Base-by-base conservation (phyloP, 2,888 invertebrate genomes). In the Hirtodrosophila histrioides region DNA sequence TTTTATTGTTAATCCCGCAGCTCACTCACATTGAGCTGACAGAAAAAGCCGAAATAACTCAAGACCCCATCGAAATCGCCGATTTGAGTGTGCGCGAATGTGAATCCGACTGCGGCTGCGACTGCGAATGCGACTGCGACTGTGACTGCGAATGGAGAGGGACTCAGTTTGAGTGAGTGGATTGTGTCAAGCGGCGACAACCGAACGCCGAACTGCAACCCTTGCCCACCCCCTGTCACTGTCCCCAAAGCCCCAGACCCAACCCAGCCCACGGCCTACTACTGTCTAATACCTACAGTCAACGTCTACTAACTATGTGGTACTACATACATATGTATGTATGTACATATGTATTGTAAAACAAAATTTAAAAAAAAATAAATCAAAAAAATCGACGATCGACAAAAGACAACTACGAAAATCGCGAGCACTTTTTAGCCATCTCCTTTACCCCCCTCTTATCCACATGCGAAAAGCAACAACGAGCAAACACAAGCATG, bases 321-420 rank as follows among this genome's bases (percentile, higher is more conserved):
- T 64, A 68, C 68, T 45, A 27, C 27, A 27, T 27, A 27, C 27
- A 27, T 27, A 5, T 3, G 3, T 27, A 27, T 3, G 3, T 27
- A 27, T 27, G 27, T 27, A 27, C 27, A 27, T 27, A 27, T 17
- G 36, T 33, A 61, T 11, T 31, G 48, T 39, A 39, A 49, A 70
- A 67, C 46, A 56, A 63, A 54, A 50, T 40, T 17, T 17, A 17
- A 17, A 17, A 60, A 55, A 58, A 58, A 51, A 62, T 68, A 67
- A 58, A 69, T 63, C 33, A 66, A 35, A 46, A 62, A 64, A 69
- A 63, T 46, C 62, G 44, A 23, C 75, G 67, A 84, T 81, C 75
- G 82, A 69, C 74, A 72, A 82, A 78, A 82, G 77, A 74, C 78
- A 82, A 81, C 75, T 78, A 81, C 78, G 67, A 84, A 71, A 66